Conservation (phyloP, 2,113 vertebrate genomes). For the Pleuronectes platessa region DNA sequence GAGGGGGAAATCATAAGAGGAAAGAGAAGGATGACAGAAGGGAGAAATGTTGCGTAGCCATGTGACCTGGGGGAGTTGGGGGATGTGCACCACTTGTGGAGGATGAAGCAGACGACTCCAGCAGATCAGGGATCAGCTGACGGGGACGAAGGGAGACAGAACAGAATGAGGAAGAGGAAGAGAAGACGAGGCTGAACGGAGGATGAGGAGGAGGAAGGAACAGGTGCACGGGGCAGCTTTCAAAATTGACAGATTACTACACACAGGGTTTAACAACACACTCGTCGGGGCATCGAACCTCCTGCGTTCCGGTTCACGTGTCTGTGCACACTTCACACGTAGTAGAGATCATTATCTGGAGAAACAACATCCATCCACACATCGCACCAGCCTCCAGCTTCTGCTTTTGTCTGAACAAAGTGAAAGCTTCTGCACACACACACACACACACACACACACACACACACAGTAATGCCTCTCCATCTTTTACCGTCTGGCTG, state of each 20-base stretch:
- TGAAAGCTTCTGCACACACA: neutral
- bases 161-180: neutral
- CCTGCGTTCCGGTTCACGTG: conserved; percentile 36
- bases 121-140: conserved; percentile 30
- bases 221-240: conserved; percentile 13
- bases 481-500: conserved; percentile 8
- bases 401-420: neutral
- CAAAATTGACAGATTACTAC: conserved; percentile 33
- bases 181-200: conserved; percentile 2
- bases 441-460: neutral
- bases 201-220: neutral
- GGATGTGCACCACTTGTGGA: conserved; percentile 18
- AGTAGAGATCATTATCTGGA: conserved; percentile 9
- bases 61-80: conserved; percentile 13
- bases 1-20: neutral
- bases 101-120: conserved; percentile 29
- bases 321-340: conserved; percentile 15
- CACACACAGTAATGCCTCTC: neutral
- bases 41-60: conserved; percentile 1
- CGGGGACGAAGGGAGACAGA: neutral
- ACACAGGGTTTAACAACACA: conserved; percentile 12
- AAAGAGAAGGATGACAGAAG: conserved; percentile 2
- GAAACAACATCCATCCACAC: conserved; percentile 1
- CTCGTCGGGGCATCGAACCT: conserved; percentile 31
- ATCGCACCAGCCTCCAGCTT: neutral